Base-by-base conservation (phyloP, 2,888 invertebrate species). In the Erebia epiphron region DNA sequence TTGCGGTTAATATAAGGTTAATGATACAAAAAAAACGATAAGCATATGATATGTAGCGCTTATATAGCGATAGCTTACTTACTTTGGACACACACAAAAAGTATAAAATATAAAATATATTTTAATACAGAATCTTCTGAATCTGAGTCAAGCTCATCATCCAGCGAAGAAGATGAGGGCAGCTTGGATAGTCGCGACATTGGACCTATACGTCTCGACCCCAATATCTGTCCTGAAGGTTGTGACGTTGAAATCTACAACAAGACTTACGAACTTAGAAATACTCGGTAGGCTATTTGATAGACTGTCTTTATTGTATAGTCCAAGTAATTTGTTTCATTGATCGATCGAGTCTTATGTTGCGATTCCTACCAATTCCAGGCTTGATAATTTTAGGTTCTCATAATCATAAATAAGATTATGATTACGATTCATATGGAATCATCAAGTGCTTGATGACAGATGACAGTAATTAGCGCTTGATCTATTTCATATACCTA, bases 201-300 rank as follows among this genome's bases (percentile, higher is more conserved):
- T 71, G 95, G 95, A 0, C 94, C 95, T 1, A 94, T 96, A 67
- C 93, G 95, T 14, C 91, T 96, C 9, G 96, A 97, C 80, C 96
- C 97, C 74, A 95, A 93, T 75, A 87, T 95, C 11, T 97, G 97
- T 75, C 97, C 97, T 0, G 91, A 94, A 41, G 97, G 95, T 0
- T 96, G 96, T 75, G 96, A 97, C 67, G 90, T 85, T 49, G 92
- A 94, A 0, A 84, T 96, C n/a, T 97, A 95, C 80, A 95, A 96
- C 50, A 87, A 94, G 76, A 95, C 96, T 1, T 96, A 96, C 78
- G 88, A 93, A 13, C 85, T 96, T 78, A 92, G 97, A 65, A 84
- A 94, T 41, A 92, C 94, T 71, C 94, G 96, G 93, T 95, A 86
- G 60, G 26, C 18, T 11, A 14, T 56, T 54, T 14, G n/a, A 56